phyloP scores from a whole-genome alignment of 2,888 invertebrate species.

The Chromoteleia sp. region DNA sequence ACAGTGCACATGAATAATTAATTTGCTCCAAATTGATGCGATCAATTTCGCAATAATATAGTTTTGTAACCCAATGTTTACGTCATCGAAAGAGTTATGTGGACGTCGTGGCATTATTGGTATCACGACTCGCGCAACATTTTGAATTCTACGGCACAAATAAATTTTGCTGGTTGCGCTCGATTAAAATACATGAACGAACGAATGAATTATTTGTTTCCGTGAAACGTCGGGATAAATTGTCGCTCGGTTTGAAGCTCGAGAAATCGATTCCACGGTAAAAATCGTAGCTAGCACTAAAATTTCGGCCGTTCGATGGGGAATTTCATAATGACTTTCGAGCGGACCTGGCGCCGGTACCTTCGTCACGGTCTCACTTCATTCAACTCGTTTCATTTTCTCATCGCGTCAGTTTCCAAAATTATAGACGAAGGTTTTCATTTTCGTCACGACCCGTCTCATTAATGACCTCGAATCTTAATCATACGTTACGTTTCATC shows the following conservation, averaged over 20 bases:
- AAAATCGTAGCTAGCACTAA: slow-evolving; percentile 42
- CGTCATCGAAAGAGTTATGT: not conserved
- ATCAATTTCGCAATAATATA: slow-evolving; percentile 19
- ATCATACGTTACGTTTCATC: no score
- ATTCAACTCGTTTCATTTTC: slow-evolving; percentile 71
- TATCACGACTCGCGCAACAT: not conserved
- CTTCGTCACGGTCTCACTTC: slow-evolving; percentile 80
- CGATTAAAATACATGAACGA: slow-evolving; percentile 30
- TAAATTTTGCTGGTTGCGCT: not conserved
- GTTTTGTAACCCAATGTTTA: not conserved
- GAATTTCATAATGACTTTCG: slow-evolving; percentile 82
- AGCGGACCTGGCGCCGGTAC: slow-evolving; percentile 80
- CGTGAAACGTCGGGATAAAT: slow-evolving; percentile 34
- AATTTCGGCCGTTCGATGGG: slow-evolving; percentile 75
- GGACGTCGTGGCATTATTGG: not conserved
- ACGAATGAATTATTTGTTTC: slow-evolving; percentile 26
- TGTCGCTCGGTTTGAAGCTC: slow-evolving; percentile 45
- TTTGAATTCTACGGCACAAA: not conserved
- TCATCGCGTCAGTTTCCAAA: slow-evolving; percentile 41
- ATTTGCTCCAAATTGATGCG: not conserved
- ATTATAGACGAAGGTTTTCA: slow-evolving; percentile 40
- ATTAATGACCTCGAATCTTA: not conserved
- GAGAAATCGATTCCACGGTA: slow-evolving; percentile 60
- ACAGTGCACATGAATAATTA: not conserved
- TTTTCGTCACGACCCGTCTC: slow-evolving; percentile 26